Evolutionary conservation across 2,113 vertebrate species (phyloP), one percentile per base, ranked within the genome.

Genomic region (Argyrosomus japonicus): DNA sequence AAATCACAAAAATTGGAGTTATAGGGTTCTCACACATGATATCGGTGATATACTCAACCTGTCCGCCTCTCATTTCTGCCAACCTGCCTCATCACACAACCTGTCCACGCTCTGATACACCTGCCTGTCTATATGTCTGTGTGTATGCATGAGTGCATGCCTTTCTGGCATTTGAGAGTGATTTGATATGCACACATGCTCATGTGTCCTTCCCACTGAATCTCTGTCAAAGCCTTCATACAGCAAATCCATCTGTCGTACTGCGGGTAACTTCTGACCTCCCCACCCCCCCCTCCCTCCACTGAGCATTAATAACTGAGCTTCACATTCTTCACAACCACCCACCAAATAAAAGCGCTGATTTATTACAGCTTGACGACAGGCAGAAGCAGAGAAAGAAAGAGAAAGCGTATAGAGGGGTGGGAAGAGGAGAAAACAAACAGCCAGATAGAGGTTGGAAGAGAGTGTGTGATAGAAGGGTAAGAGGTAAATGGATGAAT

Each of bases 321-420:
- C 81, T 75, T 77, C 65, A 80, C 75, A 88, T 75, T 82, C 40
- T 89, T 84, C 57, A 82, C 36, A 8, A 40, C 89, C 82, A 77
- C 81, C 85, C 83, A 89, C 83, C 73, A 86, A 92, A 90, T 73
- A 88, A 75, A 70, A 88, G 68, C 14, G 71, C 80, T 79, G 83
- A 93, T 77, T 86, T 85, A 89, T 93, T 90, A 89, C 82, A 83
- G 82, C 74, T 51, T 77, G 85, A 92, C 90, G 87, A 84, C 58
- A 79, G 72, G 82, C 43, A 40, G 36, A 40, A 9, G 3, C 51
- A 50, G 56, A 81, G 45, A 70, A 75, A 67, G 27, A 29, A 12
- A 76, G 43, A 78, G 68, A 71, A 54, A 63, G 72, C 60, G 82
- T 62, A 25, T 32, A 63, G 8, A 27, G 75, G 32, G 75, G 48